A percentile compares a stretch with the other conserved stretches of the same genome.
These are phyloP conservation scores for Rattus norvegicus DNA, from an alignment of 2,113 vertebrate species.

Conservation along the genomic window DNA sequence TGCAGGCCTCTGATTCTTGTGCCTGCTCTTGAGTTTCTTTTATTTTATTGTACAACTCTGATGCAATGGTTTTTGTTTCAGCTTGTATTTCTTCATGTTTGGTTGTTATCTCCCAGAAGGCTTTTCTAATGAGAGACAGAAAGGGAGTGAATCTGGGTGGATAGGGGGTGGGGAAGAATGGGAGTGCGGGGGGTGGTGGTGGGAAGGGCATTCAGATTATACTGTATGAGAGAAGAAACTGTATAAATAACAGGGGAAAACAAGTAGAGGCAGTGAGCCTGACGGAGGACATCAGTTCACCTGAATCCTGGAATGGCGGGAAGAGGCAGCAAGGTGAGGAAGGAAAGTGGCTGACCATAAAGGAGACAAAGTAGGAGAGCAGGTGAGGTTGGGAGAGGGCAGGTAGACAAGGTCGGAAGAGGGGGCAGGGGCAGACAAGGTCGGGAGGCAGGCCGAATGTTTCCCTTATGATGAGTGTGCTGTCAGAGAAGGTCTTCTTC, in stretches of 20 bases:
- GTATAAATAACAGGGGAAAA: not conserved
- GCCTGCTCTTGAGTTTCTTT: not conserved
- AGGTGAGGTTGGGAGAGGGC: not conserved
- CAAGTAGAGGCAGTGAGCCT: not conserved
- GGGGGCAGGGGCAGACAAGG: not conserved
- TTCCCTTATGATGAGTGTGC: not conserved
- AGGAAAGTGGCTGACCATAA: not conserved
- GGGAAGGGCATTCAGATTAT: not conserved
- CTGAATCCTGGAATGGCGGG: not conserved
- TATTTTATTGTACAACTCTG: not conserved
- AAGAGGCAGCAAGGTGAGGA: not conserved
- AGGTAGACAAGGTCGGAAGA: too few species aligned
- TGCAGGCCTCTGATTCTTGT: not conserved
- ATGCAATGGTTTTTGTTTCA: not conserved
- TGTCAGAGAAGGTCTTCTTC: not conserved
- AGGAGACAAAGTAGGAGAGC: not conserved
- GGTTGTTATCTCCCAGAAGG: not conserved
- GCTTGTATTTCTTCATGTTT: not conserved
- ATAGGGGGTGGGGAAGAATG: not conserved
- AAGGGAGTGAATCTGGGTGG: not conserved
- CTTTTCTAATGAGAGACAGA: not conserved
- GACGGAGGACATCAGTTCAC: not conserved
- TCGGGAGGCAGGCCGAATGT: not conserved
- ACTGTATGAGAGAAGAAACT: not conserved
- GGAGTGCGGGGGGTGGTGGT: not conserved